Evolutionary conservation across 2,113 vertebrate genomes (phyloP).

Genomic region (Ophiodon elongatus): DNA sequence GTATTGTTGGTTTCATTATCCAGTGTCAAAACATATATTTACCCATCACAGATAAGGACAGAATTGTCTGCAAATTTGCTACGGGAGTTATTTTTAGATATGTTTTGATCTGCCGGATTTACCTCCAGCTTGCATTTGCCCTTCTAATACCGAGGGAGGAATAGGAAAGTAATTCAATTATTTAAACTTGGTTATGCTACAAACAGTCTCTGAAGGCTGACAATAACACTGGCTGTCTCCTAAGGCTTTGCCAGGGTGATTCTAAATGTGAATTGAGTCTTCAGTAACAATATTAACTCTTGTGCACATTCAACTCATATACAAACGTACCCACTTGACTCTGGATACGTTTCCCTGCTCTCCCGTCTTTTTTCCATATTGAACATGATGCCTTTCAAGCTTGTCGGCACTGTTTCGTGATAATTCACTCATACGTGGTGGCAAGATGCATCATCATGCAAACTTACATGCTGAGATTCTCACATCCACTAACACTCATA

Average conservation of each 20-base stretch:
- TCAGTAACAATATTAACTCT: slow-evolving; percentile 50
- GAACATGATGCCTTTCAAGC: background rate
- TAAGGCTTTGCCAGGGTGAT: slow-evolving; percentile 33
- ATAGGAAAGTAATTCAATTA: slow-evolving; percentile 75
- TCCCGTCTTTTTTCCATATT: slow-evolving; percentile 1
- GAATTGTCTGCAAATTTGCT: slow-evolving; percentile 66
- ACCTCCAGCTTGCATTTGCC: slow-evolving; percentile 68
- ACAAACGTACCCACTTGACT: slow-evolving; percentile 34
- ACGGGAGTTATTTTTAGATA: slow-evolving; percentile 77
- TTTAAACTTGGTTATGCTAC: slow-evolving; percentile 76
- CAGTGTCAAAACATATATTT: slow-evolving; percentile 74
- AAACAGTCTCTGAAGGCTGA: slow-evolving; percentile 76
- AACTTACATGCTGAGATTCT: slow-evolving; percentile 13
- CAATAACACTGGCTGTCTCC: slow-evolving; percentile 65
- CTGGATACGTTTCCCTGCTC: background rate
- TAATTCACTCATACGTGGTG: background rate
- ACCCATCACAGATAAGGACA: slow-evolving; percentile 56
- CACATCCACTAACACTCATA: background rate
- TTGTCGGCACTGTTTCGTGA: background rate
- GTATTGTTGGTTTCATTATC: slow-evolving; percentile 74
- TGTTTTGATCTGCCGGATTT: slow-evolving; percentile 74
- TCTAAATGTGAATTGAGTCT: slow-evolving; percentile 52
- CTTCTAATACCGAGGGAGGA: slow-evolving; percentile 68
- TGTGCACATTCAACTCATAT: slow-evolving; percentile 20
- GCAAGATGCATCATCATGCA: background rate